These are phyloP conservation scores for Pristis pectinata DNA, from an alignment of 2,797 vertebrate species.

Conservation along the genomic window DNA sequence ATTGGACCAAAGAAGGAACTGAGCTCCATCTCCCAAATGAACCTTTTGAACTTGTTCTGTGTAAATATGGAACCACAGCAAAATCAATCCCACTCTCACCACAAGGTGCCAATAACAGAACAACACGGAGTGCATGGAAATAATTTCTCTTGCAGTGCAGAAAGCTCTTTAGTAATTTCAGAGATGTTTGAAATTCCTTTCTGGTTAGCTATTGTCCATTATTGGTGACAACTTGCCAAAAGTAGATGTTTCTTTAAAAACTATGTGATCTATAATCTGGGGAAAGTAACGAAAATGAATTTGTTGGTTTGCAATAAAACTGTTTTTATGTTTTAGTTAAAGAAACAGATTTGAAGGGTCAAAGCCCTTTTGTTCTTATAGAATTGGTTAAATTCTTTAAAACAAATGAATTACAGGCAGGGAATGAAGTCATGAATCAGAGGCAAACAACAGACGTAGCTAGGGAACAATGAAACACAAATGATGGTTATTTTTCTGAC, in stretches of 20 bases:
- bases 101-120: not conserved
- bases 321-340: not conserved
- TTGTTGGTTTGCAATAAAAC: not conserved
- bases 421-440: not conserved
- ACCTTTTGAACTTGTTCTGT: not conserved
- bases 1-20: not conserved
- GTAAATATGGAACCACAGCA: not conserved
- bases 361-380: not conserved
- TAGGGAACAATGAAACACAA: not conserved
- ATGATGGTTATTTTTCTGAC: not conserved
- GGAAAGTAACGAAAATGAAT: too few species aligned
- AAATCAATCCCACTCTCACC: not conserved
- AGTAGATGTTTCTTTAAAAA: not conserved
- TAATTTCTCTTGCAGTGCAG: not conserved
- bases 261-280: not conserved
- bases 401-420: not conserved
- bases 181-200: not conserved
- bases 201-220: not conserved
- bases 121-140: not conserved
- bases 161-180: not conserved
- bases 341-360: not conserved
- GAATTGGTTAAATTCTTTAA: not conserved
- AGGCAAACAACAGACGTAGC: not conserved
- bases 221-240: not conserved
- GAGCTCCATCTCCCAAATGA: not conserved